phyloP scores from a whole-genome alignment of 2,113 vertebrate species.

The Caranx melampygus region DNA sequence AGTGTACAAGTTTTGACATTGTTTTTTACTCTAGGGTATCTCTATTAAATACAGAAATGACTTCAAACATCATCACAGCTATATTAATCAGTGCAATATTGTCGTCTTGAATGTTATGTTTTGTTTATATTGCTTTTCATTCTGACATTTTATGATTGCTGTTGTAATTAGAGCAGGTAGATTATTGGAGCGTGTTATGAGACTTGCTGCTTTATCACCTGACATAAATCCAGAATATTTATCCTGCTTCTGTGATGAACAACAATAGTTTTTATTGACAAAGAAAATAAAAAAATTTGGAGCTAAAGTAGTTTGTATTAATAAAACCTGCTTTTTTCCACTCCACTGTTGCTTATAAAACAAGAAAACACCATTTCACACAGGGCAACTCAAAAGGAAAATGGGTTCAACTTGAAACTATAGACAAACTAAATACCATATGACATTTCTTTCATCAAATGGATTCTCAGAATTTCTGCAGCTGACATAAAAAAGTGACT shows the following conservation, averaged over 20 bases:
- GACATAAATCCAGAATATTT: conserved; percentile 84
- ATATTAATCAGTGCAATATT: conserved; percentile 77
- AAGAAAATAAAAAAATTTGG: conserved; percentile 56
- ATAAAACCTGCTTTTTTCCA: conserved; percentile 13
- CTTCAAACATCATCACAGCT: conserved; percentile 60
- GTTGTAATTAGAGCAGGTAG: conserved; percentile 85
- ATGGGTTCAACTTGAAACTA: conserved; percentile 8
- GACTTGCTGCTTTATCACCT: conserved; percentile 82
- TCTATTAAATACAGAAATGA: conserved; percentile 65
- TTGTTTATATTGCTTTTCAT: conserved; percentile 82
- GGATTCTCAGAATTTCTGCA: conserved; percentile 28
- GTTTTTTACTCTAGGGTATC: conserved; percentile 42
- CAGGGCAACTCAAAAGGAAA: not conserved
- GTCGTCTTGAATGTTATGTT: conserved; percentile 77
- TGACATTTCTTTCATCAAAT: conserved; percentile 29
- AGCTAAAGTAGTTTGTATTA: conserved; percentile 31
- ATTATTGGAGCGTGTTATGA: conserved; percentile 84
- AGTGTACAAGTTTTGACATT: conserved; percentile 28
- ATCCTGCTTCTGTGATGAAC: conserved; percentile 78
- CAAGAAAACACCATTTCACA: conserved; percentile 4
- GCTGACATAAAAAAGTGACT: not conserved
- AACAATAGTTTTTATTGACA: conserved; percentile 78
- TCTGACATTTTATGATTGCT: conserved; percentile 83
- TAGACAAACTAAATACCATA: conserved; percentile 15
- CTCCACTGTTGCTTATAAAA: conserved; percentile 1